Conservation (phyloP, 2,888 invertebrate species). For the Microctonus hyperodae region DNA sequence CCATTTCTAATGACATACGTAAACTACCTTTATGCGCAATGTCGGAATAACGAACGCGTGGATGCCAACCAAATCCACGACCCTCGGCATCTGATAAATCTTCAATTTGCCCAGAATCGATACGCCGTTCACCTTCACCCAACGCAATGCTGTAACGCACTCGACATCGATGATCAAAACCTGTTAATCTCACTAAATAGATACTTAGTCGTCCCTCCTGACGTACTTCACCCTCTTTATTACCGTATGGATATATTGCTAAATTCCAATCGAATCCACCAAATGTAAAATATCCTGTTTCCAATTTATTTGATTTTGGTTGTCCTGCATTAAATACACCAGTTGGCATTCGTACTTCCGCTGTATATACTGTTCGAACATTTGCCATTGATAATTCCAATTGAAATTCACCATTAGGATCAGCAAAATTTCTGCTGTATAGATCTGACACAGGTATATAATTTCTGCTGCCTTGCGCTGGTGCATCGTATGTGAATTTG, state of each 20-base stretch:
- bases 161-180: slow-evolving; percentile 81
- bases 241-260: slow-evolving; percentile 69
- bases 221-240: slow-evolving; percentile 63
- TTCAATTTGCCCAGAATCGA: slow-evolving; percentile 75
- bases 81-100: slow-evolving; percentile 77
- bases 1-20: slow-evolving; percentile 76
- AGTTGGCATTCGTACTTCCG: slow-evolving; percentile 67
- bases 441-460: slow-evolving; percentile 77
- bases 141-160: slow-evolving; percentile 75
- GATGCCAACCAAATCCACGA: slow-evolving; percentile 75
- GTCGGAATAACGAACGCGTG: slow-evolving; percentile 69
- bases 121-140: slow-evolving; percentile 73
- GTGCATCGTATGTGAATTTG: slow-evolving; percentile 73
- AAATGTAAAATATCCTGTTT: slow-evolving; percentile 77
- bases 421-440: slow-evolving; percentile 76
- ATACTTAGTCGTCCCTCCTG: slow-evolving; percentile 65
- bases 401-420: slow-evolving; percentile 82
- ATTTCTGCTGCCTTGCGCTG: slow-evolving; percentile 77
- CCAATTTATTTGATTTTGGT: slow-evolving; percentile 64
- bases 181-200: slow-evolving; percentile 77
- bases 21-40: slow-evolving; percentile 69
- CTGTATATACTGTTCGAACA: slow-evolving; percentile 77
- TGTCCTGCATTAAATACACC: slow-evolving; percentile 55
- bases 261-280: slow-evolving; percentile 86
- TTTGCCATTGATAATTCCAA: slow-evolving; percentile 80